Percentiles rank a stretch among this genome's conserved stretches.
phyloP scores from a whole-genome alignment of 1,140 invertebrate genomes.

The Bombus huntii region DNA sequence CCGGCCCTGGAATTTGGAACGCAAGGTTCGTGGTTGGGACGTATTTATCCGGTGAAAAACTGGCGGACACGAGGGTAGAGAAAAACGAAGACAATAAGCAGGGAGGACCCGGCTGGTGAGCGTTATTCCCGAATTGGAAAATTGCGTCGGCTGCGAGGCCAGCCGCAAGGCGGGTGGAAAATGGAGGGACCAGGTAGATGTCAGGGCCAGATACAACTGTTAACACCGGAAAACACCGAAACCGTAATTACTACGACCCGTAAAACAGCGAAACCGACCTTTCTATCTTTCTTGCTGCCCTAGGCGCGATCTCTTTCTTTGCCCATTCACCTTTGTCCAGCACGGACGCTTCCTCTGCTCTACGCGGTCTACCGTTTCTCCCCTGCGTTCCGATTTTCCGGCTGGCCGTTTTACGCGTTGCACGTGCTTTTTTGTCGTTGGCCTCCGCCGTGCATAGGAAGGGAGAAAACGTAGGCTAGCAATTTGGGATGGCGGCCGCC shows the following conservation, averaged over 20 bases:
- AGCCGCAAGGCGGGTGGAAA: constrained; percentile 18
- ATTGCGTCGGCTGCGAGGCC: constrained; percentile 8
- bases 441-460: neutral
- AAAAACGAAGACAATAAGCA: neutral
- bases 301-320: neutral
- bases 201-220: constrained; percentile 71
- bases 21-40: neutral
- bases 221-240: constrained; percentile 69
- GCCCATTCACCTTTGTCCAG: neutral
- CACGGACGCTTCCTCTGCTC: neutral
- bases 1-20: neutral
- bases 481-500: constrained; percentile 19
- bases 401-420: neutral
- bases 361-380: neutral
- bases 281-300: constrained; percentile 23
- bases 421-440: neutral
- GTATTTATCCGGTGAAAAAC: neutral
- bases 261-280: constrained; percentile 56
- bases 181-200: constrained; percentile 58
- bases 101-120: neutral
- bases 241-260: constrained; percentile 74
- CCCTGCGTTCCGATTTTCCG: constrained; percentile 1
- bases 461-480: constrained; percentile 14
- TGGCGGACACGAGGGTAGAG: neutral
- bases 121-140: constrained; percentile 28